A percentile compares a stretch with the other conserved stretches of the same genome.
phyloP scores from a whole-genome alignment of 2,888 invertebrate genomes.

The Synergus laeviventris region DNA sequence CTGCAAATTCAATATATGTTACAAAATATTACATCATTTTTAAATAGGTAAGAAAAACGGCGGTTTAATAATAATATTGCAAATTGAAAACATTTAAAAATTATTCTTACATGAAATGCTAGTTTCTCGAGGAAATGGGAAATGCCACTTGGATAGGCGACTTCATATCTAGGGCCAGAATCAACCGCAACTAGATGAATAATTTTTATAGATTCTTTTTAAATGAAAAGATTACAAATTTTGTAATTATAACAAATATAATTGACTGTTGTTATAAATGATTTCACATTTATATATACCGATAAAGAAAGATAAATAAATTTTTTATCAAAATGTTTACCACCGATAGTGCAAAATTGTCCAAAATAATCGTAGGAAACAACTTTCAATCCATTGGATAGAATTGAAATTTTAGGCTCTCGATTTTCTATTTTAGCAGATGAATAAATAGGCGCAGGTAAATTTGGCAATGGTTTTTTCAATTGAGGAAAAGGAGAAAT shows the following conservation, averaged over 20 bases:
- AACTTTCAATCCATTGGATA: slow-evolving; percentile 94
- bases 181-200: slow-evolving; percentile 90
- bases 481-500: slow-evolving; percentile 87
- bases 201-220: slow-evolving; percentile 34
- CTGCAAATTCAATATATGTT: slow-evolving; percentile 77
- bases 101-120: slow-evolving; percentile 92
- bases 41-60: neutral
- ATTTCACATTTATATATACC: neutral
- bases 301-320: too few relatives aligned
- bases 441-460: slow-evolving; percentile 87
- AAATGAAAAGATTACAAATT: neutral
- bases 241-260: neutral
- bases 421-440: slow-evolving; percentile 83
- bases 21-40: slow-evolving; percentile 37
- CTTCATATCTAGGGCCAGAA: slow-evolving; percentile 97
- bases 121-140: slow-evolving; percentile 98
- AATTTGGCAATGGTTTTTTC: slow-evolving; percentile 84
- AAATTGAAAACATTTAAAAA: slow-evolving; percentile 13
- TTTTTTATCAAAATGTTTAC: slow-evolving; percentile 75
- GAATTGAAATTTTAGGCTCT: slow-evolving; percentile 89
- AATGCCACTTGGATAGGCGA: slow-evolving; percentile 97
- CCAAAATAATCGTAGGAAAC: slow-evolving; percentile 98
- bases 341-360: slow-evolving; percentile 98
- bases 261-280: neutral
- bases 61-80: slow-evolving; percentile 5